phyloP scores from a whole-genome alignment of 1,140 invertebrate genomes.

The Penaeus vannamei region DNA sequence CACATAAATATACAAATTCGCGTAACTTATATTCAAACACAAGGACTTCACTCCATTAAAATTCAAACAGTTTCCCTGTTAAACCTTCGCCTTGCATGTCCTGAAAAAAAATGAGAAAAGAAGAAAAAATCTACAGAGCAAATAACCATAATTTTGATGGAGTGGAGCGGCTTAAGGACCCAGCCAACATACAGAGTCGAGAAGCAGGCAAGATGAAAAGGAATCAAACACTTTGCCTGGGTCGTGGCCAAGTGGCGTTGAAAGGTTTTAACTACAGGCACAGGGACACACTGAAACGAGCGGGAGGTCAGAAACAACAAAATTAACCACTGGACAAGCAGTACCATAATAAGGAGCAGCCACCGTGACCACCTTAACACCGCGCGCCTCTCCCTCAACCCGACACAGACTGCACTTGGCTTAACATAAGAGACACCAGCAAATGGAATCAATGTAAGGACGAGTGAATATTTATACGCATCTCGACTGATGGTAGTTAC shows the following conservation, averaged over 20 bases:
- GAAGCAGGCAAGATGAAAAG: no score
- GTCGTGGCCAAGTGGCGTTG: no score
- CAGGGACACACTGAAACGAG: constrained; percentile 11
- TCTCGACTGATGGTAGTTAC: no score
- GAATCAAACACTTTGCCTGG: no score
- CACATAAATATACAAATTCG: constrained; percentile 18
- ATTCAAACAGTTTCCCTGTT: not conserved
- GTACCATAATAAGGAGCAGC: constrained; percentile 42
- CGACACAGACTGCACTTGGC: not conserved
- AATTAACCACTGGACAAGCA: constrained; percentile 56
- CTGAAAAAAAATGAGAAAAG: not conserved
- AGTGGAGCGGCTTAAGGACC: no score
- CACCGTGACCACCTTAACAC: constrained; percentile 28
- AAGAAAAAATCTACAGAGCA: not conserved
- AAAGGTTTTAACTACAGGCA: constrained; percentile 6
- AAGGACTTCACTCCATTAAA: constrained; percentile 39
- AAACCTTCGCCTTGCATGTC: not conserved
- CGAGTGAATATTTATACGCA: no score
- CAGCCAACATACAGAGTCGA: no score
- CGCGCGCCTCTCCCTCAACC: constrained; percentile 38
- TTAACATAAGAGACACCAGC: no score
- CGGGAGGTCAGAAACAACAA: constrained; percentile 43
- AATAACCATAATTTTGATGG: no score
- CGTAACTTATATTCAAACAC: constrained; percentile 5
- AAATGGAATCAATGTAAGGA: no score